These are phyloP conservation scores for Cosmia trapezina DNA, from an alignment of 2,888 invertebrate species.

Conservation along the genomic window DNA sequence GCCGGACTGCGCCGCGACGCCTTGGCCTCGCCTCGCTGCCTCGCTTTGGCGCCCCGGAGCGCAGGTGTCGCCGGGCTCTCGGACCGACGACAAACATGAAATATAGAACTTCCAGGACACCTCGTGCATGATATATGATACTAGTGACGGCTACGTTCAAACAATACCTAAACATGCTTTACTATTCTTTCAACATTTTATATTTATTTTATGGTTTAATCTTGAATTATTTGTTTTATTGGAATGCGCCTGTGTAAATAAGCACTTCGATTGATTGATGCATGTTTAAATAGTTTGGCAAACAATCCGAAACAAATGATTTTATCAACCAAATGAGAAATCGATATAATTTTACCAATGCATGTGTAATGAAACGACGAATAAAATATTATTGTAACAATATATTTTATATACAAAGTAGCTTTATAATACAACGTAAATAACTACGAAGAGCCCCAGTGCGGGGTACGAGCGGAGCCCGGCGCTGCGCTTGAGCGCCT, in stretches of 20 bases:
- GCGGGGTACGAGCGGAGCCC: slow-evolving; percentile 67
- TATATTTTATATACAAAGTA: slow-evolving; percentile 88
- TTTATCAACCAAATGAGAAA: slow-evolving; percentile 18
- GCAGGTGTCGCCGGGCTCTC: slow-evolving; percentile 75
- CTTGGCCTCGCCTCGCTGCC: slow-evolving; percentile 26
- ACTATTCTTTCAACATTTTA: slow-evolving; percentile 65
- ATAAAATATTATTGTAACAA: slow-evolving; percentile 85
- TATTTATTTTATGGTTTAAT: slow-evolving; percentile 48
- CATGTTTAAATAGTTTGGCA: slow-evolving; percentile 14
- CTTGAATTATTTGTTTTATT: slow-evolving; percentile 2
- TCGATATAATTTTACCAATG: slow-evolving; percentile 8
- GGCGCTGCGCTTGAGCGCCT: slow-evolving; percentile 85
- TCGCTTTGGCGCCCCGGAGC: slow-evolving; percentile 60
- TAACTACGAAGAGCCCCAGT: slow-evolving; percentile 73
- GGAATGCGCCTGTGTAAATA: slow-evolving; percentile 7
- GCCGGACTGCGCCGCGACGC: slow-evolving; percentile 21
- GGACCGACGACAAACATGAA: slow-evolving; percentile 78
- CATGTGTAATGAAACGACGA: slow-evolving; percentile 67
- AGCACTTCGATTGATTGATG: slow-evolving; percentile 10
- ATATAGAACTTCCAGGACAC: slow-evolving; percentile 79
- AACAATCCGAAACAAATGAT: slow-evolving; percentile 27
- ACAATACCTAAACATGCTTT: slow-evolving; percentile 70
- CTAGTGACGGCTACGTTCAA: slow-evolving; percentile 73
- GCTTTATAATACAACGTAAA: slow-evolving; percentile 83
- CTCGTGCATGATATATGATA: slow-evolving; percentile 82